phyloP scores from a whole-genome alignment of 2,797 vertebrate genomes.

The Scleropages formosus region DNA sequence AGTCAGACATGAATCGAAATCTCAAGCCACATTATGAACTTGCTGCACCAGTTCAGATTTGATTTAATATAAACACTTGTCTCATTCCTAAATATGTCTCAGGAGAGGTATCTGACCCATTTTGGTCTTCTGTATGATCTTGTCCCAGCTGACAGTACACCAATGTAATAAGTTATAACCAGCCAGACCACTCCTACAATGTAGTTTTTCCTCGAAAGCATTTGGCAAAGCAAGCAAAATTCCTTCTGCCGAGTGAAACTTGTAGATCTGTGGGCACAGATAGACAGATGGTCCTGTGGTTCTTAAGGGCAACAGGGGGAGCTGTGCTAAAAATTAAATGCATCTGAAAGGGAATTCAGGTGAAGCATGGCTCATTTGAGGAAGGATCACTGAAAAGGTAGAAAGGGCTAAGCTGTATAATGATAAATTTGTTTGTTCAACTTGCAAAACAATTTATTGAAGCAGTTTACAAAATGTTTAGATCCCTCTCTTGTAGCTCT shows the following conservation, averaged over 20 bases:
- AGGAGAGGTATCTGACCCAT: conserved; percentile 53
- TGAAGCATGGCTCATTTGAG: background rate
- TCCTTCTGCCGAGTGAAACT: background rate
- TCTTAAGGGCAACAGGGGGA: background rate
- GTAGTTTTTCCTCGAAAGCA: conserved; percentile 8
- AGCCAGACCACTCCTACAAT: background rate
- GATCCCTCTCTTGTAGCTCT: too few relatives aligned
- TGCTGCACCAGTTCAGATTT: background rate
- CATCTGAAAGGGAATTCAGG: background rate
- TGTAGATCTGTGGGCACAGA: background rate
- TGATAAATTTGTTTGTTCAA: background rate
- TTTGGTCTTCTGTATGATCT: conserved; percentile 23
- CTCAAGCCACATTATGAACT: background rate
- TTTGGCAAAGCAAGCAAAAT: background rate
- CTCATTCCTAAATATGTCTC: background rate
- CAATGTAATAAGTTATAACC: background rate
- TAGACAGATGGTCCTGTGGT: background rate
- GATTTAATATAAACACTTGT: background rate
- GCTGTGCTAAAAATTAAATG: background rate
- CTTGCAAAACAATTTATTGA: background rate
- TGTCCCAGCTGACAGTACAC: background rate
- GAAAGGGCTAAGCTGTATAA: background rate
- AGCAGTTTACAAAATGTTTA: background rate
- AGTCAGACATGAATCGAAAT: conserved; percentile 46
- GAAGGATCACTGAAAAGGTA: background rate